A percentile compares a stretch with the other conserved stretches of the same genome.
Conservation (phyloP, 2,797 vertebrate species). For the Synanceia verrucosa region DNA sequence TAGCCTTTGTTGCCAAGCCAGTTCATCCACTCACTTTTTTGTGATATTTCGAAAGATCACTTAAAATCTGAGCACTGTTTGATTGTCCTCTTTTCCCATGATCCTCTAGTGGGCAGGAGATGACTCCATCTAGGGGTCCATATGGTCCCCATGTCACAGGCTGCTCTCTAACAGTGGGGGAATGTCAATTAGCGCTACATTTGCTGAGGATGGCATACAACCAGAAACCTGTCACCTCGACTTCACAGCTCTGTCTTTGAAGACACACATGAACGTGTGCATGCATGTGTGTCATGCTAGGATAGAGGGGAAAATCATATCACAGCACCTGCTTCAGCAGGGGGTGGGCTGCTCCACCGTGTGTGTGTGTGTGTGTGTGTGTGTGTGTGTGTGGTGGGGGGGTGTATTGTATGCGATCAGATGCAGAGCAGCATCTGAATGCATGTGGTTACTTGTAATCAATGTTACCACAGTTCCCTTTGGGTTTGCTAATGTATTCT, state of each 20-base stretch:
- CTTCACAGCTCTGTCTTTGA: constrained; percentile 74
- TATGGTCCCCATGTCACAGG: constrained; percentile 70
- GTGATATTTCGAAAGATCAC: background rate
- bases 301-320: constrained; percentile 44
- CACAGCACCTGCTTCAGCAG: constrained; percentile 73
- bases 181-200: constrained; percentile 79
- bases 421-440: constrained; percentile 64
- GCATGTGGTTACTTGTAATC: constrained; percentile 71
- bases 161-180: constrained; percentile 64
- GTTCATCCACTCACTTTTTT: too few species aligned
- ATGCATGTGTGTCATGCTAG: constrained; percentile 37
- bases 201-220: constrained; percentile 75
- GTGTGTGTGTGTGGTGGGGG: constrained; percentile 8
- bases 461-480: constrained; percentile 67
- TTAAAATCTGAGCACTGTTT: background rate
- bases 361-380: constrained; percentile 14
- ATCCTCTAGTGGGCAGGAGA: constrained; percentile 33
- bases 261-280: constrained; percentile 37
- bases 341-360: constrained; percentile 49
- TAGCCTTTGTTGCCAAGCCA: too few species aligned
- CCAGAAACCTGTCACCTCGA: constrained; percentile 79
- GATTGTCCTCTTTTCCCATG: constrained; percentile 16
- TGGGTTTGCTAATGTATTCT: constrained; percentile 69
- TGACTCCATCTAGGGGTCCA: constrained; percentile 62
- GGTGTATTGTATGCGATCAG: constrained; percentile 60